A percentile compares a stretch with the other conserved stretches of the same genome.
Conservation (phyloP, 2,888 invertebrate genomes). For the Drosophila cyrtoloma region DNA sequence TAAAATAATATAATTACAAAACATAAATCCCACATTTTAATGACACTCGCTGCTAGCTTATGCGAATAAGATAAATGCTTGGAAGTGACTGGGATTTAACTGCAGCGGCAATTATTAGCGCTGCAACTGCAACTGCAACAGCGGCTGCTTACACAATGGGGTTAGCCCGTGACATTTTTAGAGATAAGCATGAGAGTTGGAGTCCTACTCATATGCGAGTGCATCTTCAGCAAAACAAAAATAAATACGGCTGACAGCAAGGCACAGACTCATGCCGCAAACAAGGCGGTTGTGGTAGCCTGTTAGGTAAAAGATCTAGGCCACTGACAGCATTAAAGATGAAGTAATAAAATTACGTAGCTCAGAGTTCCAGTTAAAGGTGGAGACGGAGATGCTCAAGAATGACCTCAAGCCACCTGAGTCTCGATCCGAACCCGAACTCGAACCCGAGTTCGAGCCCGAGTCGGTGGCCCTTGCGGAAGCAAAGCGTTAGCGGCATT, state of each 20-base stretch:
- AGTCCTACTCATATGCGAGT: conserved; percentile 26
- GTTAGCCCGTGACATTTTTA: not conserved
- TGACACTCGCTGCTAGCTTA: not conserved
- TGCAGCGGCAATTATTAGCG: not conserved
- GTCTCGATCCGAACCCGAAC: not conserved
- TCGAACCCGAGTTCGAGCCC: not conserved
- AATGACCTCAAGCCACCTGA: conserved; percentile 18
- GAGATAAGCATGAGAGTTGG: not conserved
- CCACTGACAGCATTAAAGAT: conserved; percentile 42
- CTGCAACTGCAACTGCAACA: conserved; percentile 11
- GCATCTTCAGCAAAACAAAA: conserved; percentile 24
- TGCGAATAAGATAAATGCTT: not conserved
- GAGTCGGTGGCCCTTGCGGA: conserved; percentile 24
- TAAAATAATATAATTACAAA: not conserved
- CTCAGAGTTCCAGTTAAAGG: not conserved
- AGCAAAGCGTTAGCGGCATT: conserved; percentile 32
- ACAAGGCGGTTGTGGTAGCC: conserved; percentile 33
- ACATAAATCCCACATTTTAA: not conserved
- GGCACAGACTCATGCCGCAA: conserved; percentile 41
- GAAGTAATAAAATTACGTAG: conserved; percentile 50
- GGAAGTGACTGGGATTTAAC: not conserved
- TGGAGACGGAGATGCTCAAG: not conserved
- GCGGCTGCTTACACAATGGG: conserved; percentile 39
- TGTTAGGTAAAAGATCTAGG: conserved; percentile 48
- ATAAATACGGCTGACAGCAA: conserved; percentile 28